A percentile compares a stretch with the other conserved stretches of the same genome.
Evolutionary conservation across 2,113 vertebrate genomes (phyloP).

Genomic region (Notarius lentiginosus): DNA sequence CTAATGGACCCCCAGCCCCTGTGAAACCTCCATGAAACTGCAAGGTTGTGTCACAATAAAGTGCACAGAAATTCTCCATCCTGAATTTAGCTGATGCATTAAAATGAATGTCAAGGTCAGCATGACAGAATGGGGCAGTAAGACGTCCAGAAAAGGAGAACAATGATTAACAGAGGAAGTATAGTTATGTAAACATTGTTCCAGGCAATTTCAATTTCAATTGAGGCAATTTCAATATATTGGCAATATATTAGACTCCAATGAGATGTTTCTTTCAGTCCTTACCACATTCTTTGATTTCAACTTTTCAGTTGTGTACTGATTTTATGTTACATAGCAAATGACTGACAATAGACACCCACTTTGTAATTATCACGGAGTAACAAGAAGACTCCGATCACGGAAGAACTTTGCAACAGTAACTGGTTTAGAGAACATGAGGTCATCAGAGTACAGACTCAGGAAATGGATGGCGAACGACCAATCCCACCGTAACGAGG

Average conservation of each 20-base stretch:
- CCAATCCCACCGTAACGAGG: no score
- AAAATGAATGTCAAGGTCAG: constrained; percentile 15
- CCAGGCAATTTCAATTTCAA: no score
- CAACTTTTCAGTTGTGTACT: not conserved
- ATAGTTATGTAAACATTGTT: not conserved
- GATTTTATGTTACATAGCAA: not conserved
- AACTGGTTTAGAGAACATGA: no score
- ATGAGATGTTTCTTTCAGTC: not conserved
- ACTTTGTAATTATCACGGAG: no score
- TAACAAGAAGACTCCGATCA: no score
- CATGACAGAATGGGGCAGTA: constrained; percentile 2
- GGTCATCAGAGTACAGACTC: no score
- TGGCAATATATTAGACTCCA: not conserved
- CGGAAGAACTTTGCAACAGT: no score
- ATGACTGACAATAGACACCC: no score
- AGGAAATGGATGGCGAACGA: no score
- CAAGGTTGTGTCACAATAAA: not conserved
- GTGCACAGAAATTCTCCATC: not conserved
- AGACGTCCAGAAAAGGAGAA: not conserved
- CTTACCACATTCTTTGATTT: not conserved
- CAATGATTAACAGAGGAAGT: not conserved
- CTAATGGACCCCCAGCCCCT: constrained; percentile 30
- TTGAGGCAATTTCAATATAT: not conserved
- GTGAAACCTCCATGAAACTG: constrained; percentile 20
- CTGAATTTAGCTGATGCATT: constrained; percentile 11